These are phyloP conservation scores for Enhydra lutris DNA, from an alignment of 2,113 vertebrate genomes.

Conservation along the genomic window DNA sequence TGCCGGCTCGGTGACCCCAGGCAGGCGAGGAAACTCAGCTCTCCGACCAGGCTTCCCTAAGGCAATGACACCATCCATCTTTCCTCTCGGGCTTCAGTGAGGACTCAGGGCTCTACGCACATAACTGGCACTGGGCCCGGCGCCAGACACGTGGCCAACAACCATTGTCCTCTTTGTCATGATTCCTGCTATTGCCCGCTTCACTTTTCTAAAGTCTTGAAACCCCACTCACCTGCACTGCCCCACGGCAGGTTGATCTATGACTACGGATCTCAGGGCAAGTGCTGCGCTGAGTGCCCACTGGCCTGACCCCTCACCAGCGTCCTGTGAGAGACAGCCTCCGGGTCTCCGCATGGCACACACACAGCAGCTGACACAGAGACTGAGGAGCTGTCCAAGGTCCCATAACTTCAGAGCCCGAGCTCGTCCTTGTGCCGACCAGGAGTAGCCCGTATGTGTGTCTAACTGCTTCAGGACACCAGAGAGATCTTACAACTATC, in stretches of 20 bases:
- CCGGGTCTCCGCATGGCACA: no score
- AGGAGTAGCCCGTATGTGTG: neutral
- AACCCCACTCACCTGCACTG: no score
- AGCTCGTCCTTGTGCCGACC: neutral
- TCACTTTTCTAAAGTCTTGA: neutral
- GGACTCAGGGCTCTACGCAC: rapidly evolving
- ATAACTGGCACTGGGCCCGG: rapidly evolving
- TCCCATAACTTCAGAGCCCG: neutral
- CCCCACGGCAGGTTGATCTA: rapidly evolving
- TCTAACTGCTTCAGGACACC: neutral
- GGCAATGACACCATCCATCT: no score
- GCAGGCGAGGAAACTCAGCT: neutral
- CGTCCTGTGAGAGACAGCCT: rapidly evolving
- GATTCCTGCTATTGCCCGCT: neutral
- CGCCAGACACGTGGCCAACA: rapidly evolving
- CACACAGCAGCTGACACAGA: no score
- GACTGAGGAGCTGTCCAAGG: neutral
- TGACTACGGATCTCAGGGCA: neutral
- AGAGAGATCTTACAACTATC: neutral
- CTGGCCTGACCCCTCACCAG: neutral
- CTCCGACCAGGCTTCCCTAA: neutral
- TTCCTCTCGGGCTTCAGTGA: rapidly evolving
- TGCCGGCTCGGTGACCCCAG: rapidly evolving
- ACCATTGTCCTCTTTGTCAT: neutral
- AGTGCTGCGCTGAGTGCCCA: neutral